Evolutionary conservation across 2,888 invertebrate genomes (phyloP).

Genomic region (Acrobasis suavella): DNA sequence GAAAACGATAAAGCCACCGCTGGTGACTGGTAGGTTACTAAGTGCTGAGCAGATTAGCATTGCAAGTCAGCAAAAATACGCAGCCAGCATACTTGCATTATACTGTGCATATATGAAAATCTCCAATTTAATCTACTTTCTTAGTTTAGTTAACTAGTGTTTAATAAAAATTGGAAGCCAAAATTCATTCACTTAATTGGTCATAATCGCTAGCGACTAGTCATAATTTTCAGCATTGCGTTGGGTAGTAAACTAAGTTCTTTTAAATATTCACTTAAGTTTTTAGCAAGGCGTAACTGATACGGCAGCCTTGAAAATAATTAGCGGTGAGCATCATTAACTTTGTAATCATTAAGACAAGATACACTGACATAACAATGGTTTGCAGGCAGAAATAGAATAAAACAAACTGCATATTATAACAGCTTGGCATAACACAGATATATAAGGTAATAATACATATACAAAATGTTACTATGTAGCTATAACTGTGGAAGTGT

Average conservation of each 20-base stretch:
- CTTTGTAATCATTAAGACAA: conserved; percentile 16
- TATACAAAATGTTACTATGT: too few species aligned
- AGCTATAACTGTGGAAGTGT: too few species aligned
- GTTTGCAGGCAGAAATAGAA: conserved; percentile 15
- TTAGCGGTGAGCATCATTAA: conserved; percentile 19
- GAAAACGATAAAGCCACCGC: too few species aligned
- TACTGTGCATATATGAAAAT: too few species aligned
- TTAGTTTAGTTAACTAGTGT: too few species aligned
- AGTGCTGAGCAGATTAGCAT: too few species aligned
- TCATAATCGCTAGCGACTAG: not conserved
- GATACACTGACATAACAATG: conserved; percentile 19
- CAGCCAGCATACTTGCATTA: too few species aligned
- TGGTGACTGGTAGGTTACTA: too few species aligned
- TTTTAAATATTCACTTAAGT: conserved; percentile 12
- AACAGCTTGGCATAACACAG: conserved; percentile 4
- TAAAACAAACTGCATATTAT: conserved; percentile 13
- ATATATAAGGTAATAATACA: too few species aligned
- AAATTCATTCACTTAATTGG: not conserved
- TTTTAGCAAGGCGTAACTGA: conserved; percentile 10
- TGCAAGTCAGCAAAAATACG: too few species aligned
- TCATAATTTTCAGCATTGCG: not conserved
- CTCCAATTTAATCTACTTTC: too few species aligned
- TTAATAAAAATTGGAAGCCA: too few species aligned
- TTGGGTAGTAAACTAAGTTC: not conserved
- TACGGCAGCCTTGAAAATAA: conserved; percentile 13